phyloP scores from a whole-genome alignment of 2,797 vertebrate genomes.

The Nannoperca obscura region DNA sequence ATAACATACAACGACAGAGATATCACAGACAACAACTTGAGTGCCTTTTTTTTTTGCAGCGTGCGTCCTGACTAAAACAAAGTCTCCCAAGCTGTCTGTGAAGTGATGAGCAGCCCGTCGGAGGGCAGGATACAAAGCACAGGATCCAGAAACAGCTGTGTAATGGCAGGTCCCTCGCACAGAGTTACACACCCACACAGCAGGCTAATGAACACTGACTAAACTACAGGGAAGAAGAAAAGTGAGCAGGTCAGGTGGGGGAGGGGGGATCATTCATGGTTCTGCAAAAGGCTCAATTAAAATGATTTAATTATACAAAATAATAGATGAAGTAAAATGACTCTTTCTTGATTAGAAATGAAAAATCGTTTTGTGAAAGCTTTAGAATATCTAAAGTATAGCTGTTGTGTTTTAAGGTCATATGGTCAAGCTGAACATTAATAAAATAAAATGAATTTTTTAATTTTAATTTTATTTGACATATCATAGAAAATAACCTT shows the following conservation, averaged over 20 bases:
- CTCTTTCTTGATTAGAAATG: neutral
- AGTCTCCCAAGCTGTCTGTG: neutral
- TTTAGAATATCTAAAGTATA: neutral
- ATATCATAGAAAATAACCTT: neutral
- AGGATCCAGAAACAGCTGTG: conserved; percentile 46
- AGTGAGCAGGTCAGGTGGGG: neutral
- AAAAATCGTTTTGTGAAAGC: neutral
- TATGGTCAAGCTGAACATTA: no score
- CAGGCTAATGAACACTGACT: conserved; percentile 27
- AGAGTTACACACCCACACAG: conserved; percentile 22
- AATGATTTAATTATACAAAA: neutral
- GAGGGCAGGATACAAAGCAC: neutral
- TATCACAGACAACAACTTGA: neutral
- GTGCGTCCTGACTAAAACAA: neutral
- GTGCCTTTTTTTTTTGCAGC: neutral
- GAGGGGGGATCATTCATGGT: neutral
- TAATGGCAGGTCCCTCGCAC: conserved; percentile 35
- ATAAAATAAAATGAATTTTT: neutral
- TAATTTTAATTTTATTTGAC: neutral
- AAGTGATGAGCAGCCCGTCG: conserved; percentile 5
- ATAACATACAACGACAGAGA: neutral
- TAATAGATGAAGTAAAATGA: neutral
- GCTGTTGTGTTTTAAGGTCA: neutral
- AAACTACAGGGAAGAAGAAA: conserved; percentile 5
- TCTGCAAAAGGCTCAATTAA: neutral